A percentile compares a stretch with the other conserved stretches of the same genome.
These are phyloP conservation scores for Leptothorax acervorum DNA, from an alignment of 2,888 invertebrate genomes.

Conservation along the genomic window DNA sequence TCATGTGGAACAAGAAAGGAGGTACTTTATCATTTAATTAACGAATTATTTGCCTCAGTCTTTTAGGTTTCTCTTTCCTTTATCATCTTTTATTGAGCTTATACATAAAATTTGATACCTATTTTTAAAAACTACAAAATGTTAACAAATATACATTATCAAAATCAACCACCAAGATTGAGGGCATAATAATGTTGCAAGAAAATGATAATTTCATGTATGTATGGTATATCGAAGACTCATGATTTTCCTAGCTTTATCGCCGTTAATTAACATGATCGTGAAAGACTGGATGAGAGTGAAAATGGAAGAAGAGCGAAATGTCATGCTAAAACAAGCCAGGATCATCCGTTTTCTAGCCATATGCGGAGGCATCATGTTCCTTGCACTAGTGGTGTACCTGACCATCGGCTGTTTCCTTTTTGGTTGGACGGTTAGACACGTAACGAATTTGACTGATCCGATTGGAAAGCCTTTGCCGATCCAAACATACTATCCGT, in stretches of 20 bases:
- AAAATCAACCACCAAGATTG: not conserved
- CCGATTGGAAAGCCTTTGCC: not conserved
- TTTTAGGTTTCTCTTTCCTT: not conserved
- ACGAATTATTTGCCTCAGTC: not conserved
- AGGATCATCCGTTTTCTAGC: not conserved
- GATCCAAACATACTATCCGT: constrained; percentile 13
- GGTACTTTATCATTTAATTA: constrained; percentile 41
- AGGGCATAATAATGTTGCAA: not conserved
- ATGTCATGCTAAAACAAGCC: constrained; percentile 22
- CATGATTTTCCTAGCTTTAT: constrained; percentile 10
- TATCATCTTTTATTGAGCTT: not conserved
- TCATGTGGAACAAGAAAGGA: constrained; percentile 59
- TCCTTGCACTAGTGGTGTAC: not conserved
- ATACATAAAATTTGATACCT: not conserved
- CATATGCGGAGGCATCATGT: not conserved
- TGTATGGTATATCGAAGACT: not conserved
- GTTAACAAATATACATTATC: not conserved
- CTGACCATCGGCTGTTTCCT: not conserved
- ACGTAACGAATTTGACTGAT: constrained; percentile 15
- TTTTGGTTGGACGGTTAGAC: not conserved
- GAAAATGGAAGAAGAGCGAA: constrained; percentile 18
- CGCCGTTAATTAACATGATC: constrained; percentile 18
- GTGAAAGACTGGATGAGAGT: constrained; percentile 23
- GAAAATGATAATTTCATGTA: not conserved
- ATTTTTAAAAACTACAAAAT: not conserved